Base-by-base conservation (phyloP, 2,888 invertebrate genomes). In the Scaptomyza reducta region DNA sequence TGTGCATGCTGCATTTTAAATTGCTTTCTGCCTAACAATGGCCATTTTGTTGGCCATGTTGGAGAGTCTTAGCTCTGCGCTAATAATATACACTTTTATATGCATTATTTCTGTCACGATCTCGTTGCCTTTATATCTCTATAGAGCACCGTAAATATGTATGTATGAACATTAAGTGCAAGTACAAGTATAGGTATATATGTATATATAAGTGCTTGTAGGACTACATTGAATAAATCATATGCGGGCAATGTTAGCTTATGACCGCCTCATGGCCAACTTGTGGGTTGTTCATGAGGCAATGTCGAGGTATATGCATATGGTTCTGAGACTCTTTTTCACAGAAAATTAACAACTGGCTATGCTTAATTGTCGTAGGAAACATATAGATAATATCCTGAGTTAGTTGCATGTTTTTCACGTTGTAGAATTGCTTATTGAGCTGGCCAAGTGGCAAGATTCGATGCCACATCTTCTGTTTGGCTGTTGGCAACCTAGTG, bases 21-120 rank as follows among this genome's bases (percentile, higher is more conserved):
- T 80, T 70, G 71, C 71, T 65, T 69, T 79, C 56, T 57, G 55
- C 64, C 62, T 74, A 69, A 70, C 76, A 60, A 60, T 71, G 68
- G 86, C 71, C 77, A 71, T 79, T 81, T 85, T 74, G 66, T 66
- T 85, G 60, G 77, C 61, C 62, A 62, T 62, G 65, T 59, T 46
- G n/a, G 35, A 11, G 38, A 44, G 64, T 47, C 64, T 59, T 55
- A 55, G 69, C 62, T 76, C 55, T 73, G 55, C 44, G 57, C 70
- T 86, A 85, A 88, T 85, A 81, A 80, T 81, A 88, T 80, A 87
- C 74, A 85, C 86, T 88, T 87, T 84, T 79, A 72, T 82, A 83
- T 85, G 89, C 89, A 87, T 87, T 89, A 87, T 85, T 87, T 83
- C 88, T 87, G 89, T 88, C 88, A 89, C 88, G 89, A 88, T 88